A percentile compares a stretch with the other conserved stretches of the same genome.
These are phyloP conservation scores for Smittia sp. DNA, from an alignment of 2,888 invertebrate genomes.

Conservation along the genomic window DNA sequence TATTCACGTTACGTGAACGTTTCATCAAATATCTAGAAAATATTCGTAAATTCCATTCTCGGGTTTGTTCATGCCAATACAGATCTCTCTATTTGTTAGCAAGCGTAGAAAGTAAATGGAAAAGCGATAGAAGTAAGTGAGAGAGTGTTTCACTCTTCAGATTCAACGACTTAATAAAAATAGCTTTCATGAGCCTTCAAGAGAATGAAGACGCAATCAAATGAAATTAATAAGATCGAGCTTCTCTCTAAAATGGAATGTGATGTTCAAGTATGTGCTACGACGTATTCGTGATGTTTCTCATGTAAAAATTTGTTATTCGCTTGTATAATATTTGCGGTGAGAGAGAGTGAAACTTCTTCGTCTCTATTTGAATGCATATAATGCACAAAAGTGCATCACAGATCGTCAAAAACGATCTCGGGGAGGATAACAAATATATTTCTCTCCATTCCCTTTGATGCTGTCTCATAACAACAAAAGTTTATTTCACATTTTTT, in stretches of 20 bases:
- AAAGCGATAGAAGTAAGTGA: too few relatives aligned
- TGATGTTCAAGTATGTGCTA: constrained; percentile 25
- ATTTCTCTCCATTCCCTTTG: not conserved
- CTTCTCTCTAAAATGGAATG: constrained; percentile 13
- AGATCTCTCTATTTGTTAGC: not conserved
- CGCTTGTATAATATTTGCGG: constrained; percentile 7
- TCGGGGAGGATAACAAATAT: not conserved
- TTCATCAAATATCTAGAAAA: not conserved
- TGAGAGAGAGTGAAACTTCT: constrained; percentile 1
- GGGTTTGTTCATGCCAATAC: not conserved
- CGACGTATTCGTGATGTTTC: constrained; percentile 7
- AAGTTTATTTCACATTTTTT: constrained; percentile 5
- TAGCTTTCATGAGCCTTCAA: not conserved
- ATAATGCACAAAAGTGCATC: constrained; percentile 21
- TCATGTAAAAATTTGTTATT: constrained; percentile 7
- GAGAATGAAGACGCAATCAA: not conserved
- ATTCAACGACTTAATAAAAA: too few relatives aligned
- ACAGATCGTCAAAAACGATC: constrained; percentile 4
- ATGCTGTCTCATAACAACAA: not conserved
- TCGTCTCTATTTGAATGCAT: constrained; percentile 8
- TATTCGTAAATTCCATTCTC: too few relatives aligned
- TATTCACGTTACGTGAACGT: constrained; percentile 1
- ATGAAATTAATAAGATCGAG: constrained; percentile 2
- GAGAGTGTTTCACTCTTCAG: too few relatives aligned
- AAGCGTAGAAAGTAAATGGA: too few relatives aligned